Evolutionary conservation across 2,113 vertebrate genomes (phyloP), one percentile per base, ranked within the genome.

Genomic region (Cichladusa arquata): DNA sequence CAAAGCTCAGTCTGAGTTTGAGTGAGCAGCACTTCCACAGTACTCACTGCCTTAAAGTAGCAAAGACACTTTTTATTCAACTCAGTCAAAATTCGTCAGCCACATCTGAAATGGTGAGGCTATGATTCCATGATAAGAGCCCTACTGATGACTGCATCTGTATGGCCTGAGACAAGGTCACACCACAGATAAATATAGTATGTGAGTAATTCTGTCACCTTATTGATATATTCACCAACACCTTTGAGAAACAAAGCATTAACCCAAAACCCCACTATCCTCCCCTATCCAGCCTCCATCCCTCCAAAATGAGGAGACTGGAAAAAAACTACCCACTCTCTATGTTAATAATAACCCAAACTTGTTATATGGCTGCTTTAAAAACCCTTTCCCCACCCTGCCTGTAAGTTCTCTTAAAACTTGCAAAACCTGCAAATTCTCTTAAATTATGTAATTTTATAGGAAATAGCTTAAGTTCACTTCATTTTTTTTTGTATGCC

Each of bases 231-330:
- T 44, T 69, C 28, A n/a, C 33, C 12, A 64, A 38, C 20, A 80
- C 4, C 20, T 76, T 16, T 40, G 20, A 56, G 76, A 91, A 87
- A 60, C 6, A 61, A 54, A n/a, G 5, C 13, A 11, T 4, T 79
- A 58, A 31, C 4, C 47, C 10, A 45, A 84, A 80, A 57, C 2
- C 3, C 0, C 3, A 47, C 3, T 33, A 66, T 42, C 4, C 5
- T 71, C 20, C 14, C 17, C 57, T 47, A 20, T n/a, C 26, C 6
- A 2, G 25, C 19, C 50, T 83, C 28, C 22, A n/a, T 62, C 6
- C 26, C 42, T 78, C 38, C 14, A 28, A 81, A 88, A 47, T 57
- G 5, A 36, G 19, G 17, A 78, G 25, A 28, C 14, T 54, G 23
- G 23, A 36, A 87, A 73, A 60, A 87, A 66, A 3, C 31, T 81